Base-by-base conservation (phyloP, 2,888 invertebrate species). In the Sepiola atlantica region DNA sequence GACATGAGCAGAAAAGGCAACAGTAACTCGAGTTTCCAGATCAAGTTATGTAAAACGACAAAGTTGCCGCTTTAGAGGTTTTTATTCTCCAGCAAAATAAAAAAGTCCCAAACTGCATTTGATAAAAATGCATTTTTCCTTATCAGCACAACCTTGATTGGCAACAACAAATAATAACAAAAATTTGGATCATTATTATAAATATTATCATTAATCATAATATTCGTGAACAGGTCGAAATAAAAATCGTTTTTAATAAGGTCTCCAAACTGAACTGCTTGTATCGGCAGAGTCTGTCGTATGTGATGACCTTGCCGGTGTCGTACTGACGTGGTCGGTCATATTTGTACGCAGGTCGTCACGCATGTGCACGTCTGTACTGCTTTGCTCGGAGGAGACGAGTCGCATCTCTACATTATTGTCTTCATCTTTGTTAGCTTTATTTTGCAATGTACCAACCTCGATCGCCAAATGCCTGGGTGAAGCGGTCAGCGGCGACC, bases 331-430 rank as follows among this genome's bases (percentile, higher is more conserved):
- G 24, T 92, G 92, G 45, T 92, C 55, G 4, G 92, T 54, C 20
- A 55, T n/a, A 2, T 45, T 92, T 18, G 54, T n/a, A 32, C 92
- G 92, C 16, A 92, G 92, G 20, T 92, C 92, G 4, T 92, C 92
- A 45, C 92, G 92, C 92, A 92, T 92, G 18, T 54, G 55, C 55
- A 92, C 92, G 10, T 92, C 92, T 20, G 92, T 92, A 21, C n/a
- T 32, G 16, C n/a, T n/a, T 28, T 35, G 92, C 28, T 92, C 92
- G 24, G 92, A 16, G 18, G n/a, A 55, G 12, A n/a, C n/a, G 24
- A 92, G 45, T 55, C 92, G 35, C 92, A 92, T 92, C 28, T 92
- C 92, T 1, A 92, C 45, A 45, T 92, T 55, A 92, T 92, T 92
- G 1, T 92, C 45, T 16, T 92, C 92, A 10, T 92, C 92, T 28